Evolutionary conservation across 2,888 invertebrate species (phyloP), one percentile per base, ranked within the genome.

Genomic region (Morpho achilles): DNA sequence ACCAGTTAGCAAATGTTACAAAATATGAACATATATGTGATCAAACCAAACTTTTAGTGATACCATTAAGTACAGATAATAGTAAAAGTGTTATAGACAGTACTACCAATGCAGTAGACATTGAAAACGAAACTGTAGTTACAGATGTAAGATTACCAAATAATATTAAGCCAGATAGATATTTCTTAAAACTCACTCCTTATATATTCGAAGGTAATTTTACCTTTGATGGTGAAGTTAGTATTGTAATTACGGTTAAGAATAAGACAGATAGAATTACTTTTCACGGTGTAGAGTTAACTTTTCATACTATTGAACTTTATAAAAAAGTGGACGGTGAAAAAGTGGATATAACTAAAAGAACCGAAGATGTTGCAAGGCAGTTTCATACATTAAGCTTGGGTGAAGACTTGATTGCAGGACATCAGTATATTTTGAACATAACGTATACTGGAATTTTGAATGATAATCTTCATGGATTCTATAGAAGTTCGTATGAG

Each of bases 401-500:
- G 66, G 86, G 89, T 39, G 92, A 92, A 53, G 79, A 84, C 32
- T 77, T 97, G 61, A 82, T 85, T 65, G 85, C 81, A 9, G 94
- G 93, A 9, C 83, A 87, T 50, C 91, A 92, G 63, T 97, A 96
- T 77, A 81, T 92, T 53, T 76, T 97, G 64, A 87, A 92, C 65
- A 93, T 97, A 62, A 92, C 92, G 51, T 97, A 94, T 73, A 86
- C 91, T 6, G 97, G 96, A 0, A 87, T 93, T 60, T 85, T 97
- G 53, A 95, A 94, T 72, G 95, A 96, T 74, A 92, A 94, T 66
- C 84, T 96, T 43, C 93, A 94, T 70, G 97, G 96, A 48, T 96
- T 97, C 80, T 97, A 96, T 75, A 92, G 96, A 68, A 96, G 96
- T 82, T 95, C 95, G 0, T 97, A 97, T 77, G 91, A 91, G 67